Evolutionary conservation across 2,797 vertebrate genomes (phyloP), one percentile per base, ranked within the genome.

Genomic region (Sebastes minor): DNA sequence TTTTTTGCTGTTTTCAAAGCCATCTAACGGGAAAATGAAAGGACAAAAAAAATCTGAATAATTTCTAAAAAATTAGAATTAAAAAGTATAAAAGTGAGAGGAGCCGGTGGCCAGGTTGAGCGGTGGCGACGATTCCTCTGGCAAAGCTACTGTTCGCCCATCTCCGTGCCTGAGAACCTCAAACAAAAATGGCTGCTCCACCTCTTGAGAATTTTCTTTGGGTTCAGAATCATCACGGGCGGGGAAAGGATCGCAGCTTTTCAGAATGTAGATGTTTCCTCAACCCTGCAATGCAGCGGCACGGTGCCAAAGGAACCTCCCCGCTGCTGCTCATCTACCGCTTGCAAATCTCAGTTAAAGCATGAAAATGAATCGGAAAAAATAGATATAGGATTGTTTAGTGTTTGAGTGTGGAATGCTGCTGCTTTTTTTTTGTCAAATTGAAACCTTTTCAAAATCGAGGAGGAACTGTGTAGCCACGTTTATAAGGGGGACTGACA

Each of bases 321-420:
- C 82, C 1, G 42, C 64, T 76, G 30, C 63, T 63, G 65, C 71
- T 6, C 55, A 27, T 38, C 74, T 63, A 53, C 67, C 69, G 38
- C 62, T 63, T 25, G 71, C 67, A 13, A 52, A 78, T 69, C 69
- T 89, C 89, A n/a, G 71, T 74, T 74, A 80, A 66, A 87, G 88
- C 74, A 88, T 83, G 84, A 90, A 62, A 38, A 89, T 65, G 77
- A 91, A 72, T 35, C 20, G 9, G 55, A 91, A 89, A 89, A 86
- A 86, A 87, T 79, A 84, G 27, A 35, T 77, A 60, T 86, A 80
- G 35, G 76, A 84, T 90, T 88, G 87, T 91, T 91, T 86, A 74
- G 85, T 92, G 55, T 78, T 85, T 90, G 80, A 69, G 80, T 94
- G 90, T 95, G 92, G 87, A 94, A 91, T 93, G 91, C 92, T 93